Evolutionary conservation across 92 coral and sea anemone species (phyloP).

Genomic region (Porites divaricata): DNA sequence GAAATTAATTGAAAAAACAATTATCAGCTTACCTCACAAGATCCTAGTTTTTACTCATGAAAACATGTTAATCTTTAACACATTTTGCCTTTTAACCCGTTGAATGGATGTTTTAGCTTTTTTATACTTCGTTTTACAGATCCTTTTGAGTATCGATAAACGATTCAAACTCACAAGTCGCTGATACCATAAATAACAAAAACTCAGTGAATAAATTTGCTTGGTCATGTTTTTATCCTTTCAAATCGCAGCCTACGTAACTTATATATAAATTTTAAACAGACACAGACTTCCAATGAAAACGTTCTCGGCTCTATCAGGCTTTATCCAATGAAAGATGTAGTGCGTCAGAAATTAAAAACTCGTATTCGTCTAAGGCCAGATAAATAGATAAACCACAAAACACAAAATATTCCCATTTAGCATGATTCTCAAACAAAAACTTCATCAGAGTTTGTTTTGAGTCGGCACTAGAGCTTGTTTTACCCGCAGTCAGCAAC

Average conservation of each 20-base stretch:
- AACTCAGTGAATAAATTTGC: neutral
- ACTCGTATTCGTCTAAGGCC: too few species aligned
- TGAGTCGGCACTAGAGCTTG: too few species aligned
- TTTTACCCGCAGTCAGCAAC: too few species aligned
- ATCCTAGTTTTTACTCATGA: neutral
- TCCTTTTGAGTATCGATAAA: neutral
- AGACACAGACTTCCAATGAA: neutral
- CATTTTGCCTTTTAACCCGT: neutral
- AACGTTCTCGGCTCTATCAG: neutral
- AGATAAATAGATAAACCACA: too few species aligned
- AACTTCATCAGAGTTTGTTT: too few species aligned
- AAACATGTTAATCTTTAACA: neutral
- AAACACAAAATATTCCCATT: too few species aligned
- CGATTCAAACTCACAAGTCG: neutral
- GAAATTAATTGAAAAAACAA: neutral
- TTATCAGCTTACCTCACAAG: neutral
- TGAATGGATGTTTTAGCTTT: neutral
- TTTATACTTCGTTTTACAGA: too few species aligned
- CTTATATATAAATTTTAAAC: neutral
- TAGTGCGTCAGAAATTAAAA: too few species aligned
- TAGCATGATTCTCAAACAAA: too few species aligned
- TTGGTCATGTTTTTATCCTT: neutral
- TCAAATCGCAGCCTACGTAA: neutral
- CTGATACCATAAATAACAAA: neutral
- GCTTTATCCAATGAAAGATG: neutral